phyloP scores from a whole-genome alignment of 1,140 invertebrate genomes.

The Leptonema lineaticorne region DNA sequence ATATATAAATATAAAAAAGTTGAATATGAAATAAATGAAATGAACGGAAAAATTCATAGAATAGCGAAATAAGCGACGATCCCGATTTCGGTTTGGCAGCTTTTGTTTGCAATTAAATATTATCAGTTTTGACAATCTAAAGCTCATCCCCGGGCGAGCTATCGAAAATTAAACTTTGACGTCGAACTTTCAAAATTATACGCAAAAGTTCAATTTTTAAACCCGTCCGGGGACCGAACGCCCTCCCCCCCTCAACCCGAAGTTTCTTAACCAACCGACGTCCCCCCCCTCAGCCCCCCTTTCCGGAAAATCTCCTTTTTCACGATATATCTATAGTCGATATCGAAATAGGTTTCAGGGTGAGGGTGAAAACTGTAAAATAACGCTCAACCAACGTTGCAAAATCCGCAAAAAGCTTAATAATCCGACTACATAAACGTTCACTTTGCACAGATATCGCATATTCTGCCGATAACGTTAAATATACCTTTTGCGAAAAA shows the following conservation, averaged over 20 bases:
- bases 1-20: too few species aligned
- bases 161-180: slow-evolving; percentile 18
- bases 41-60: too few species aligned
- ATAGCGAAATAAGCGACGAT: too few species aligned
- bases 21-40: too few species aligned
- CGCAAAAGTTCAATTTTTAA: slow-evolving; percentile 21
- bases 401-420: background rate
- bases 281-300: background rate
- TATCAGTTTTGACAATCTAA: slow-evolving; percentile 16
- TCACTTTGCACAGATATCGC: background rate
- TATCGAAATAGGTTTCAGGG: background rate
- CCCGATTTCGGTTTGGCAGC: background rate
- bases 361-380: background rate
- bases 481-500: background rate
- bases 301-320: too few species aligned
- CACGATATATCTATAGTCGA: background rate
- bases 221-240: background rate
- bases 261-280: too few species aligned
- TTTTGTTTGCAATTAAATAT: slow-evolving; percentile 20
- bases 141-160: background rate
- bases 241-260: background rate
- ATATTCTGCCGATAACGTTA: background rate
- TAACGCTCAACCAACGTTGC: background rate
- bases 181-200: slow-evolving; percentile 18
- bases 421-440: background rate